phyloP scores from a whole-genome alignment of 2,888 invertebrate genomes.

The Sesia apiformis region DNA sequence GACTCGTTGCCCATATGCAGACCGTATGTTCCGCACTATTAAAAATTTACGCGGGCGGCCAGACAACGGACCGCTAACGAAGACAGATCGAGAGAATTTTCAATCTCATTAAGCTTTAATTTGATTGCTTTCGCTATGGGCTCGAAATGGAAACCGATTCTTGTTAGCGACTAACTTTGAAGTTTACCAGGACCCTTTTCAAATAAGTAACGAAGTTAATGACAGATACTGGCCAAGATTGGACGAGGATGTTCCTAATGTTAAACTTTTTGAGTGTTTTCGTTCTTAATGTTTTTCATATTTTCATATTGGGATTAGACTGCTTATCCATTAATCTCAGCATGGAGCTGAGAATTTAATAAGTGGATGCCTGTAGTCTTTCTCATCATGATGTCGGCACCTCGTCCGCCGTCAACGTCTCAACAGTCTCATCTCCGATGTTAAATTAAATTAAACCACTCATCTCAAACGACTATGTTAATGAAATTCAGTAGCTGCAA shows the following conservation, averaged over 20 bases:
- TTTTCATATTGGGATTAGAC: too few relatives aligned
- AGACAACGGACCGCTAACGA: constrained; percentile 19
- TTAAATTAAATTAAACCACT: constrained; percentile 25
- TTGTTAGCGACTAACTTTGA: constrained; percentile 5
- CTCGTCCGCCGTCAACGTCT: background rate
- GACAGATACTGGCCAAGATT: background rate
- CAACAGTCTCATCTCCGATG: constrained; percentile 9
- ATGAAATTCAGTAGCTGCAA: constrained; percentile 6
- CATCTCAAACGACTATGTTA: constrained; percentile 16
- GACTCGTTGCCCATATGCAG: background rate
- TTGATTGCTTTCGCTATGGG: constrained; percentile 19
- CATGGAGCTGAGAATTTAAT: constrained; percentile 16
- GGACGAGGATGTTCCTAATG: too few relatives aligned
- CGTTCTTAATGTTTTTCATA: too few relatives aligned
- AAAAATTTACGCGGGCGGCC: constrained; percentile 14
- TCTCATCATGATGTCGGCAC: constrained; percentile 23
- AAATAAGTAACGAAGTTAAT: background rate
- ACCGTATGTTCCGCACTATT: constrained; percentile 8
- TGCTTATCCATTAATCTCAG: constrained; percentile 13
- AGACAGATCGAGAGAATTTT: constrained; percentile 31
- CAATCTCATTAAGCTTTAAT: constrained; percentile 27
- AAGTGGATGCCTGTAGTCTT: constrained; percentile 23
- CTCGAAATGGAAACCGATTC: constrained; percentile 17
- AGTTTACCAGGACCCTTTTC: background rate
- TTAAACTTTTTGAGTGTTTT: too few relatives aligned